Evolutionary conservation across 2,888 invertebrate genomes (phyloP).

Genomic region (Lepidocyrtoides sp.): DNA sequence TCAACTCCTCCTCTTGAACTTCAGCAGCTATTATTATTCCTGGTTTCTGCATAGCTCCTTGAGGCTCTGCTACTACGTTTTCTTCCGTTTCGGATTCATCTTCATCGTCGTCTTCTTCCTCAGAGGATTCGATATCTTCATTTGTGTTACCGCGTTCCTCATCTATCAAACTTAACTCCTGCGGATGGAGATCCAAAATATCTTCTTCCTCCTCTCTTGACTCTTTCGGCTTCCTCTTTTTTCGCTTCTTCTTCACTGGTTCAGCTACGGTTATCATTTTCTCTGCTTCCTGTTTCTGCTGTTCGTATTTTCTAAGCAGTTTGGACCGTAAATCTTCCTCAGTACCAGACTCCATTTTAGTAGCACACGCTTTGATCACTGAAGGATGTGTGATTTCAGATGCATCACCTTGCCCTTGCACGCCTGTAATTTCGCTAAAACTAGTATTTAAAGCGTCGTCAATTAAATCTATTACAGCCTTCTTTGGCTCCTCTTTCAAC

Average conservation of each 20-base stretch:
- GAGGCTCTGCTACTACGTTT: background rate
- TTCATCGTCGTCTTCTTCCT: conserved; percentile 10
- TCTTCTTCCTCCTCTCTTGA: conserved; percentile 61
- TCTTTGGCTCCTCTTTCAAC: conserved; percentile 25
- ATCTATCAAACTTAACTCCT: conserved; percentile 61
- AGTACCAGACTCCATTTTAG: conserved; percentile 30
- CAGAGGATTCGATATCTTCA: conserved; percentile 50
- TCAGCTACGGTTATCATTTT: background rate
- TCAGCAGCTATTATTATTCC: background rate
- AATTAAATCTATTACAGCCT: conserved; percentile 63
- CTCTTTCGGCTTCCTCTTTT: conserved; percentile 22
- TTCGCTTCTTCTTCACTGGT: background rate
- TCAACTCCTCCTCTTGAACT: conserved; percentile 41
- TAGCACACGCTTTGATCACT: conserved; percentile 31
- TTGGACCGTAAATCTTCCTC: conserved; percentile 67
- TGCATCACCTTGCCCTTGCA: too few species aligned
- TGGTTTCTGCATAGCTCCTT: background rate
- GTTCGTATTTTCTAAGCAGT: conserved; percentile 66
- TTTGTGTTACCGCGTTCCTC: conserved; percentile 53
- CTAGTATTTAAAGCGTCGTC: conserved; percentile 66
- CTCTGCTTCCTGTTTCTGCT: conserved; percentile 12
- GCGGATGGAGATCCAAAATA: conserved; percentile 74
- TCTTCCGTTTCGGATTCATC: conserved; percentile 1
- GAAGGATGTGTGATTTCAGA: too few species aligned
- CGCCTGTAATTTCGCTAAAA: conserved; percentile 22